These are phyloP conservation scores for Colistium nudipinnis DNA, from an alignment of 2,113 vertebrate genomes.

Conservation along the genomic window DNA sequence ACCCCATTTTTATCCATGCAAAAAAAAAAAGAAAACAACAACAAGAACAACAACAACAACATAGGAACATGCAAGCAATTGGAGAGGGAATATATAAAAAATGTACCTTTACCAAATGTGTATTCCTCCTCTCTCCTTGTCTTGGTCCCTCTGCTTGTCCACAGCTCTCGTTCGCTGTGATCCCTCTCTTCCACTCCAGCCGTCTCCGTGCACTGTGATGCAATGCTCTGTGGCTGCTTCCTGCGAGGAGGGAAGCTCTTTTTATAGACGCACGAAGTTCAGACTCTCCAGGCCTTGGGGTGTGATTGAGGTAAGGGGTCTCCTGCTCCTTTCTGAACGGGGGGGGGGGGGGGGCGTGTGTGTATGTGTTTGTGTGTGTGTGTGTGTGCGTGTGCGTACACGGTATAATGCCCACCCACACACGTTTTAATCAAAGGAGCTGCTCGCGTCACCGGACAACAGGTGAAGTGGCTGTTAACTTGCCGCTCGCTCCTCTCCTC, in stretches of 20 bases:
- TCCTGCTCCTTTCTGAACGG: slow-evolving; percentile 38
- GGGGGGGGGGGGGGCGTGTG: slow-evolving; percentile 31
- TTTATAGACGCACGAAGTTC: slow-evolving; percentile 62
- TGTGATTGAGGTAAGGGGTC: slow-evolving; percentile 63
- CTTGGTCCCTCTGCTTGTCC: slow-evolving; percentile 21
- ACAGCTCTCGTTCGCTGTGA: slow-evolving; percentile 38
- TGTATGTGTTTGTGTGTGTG: slow-evolving; percentile 10
- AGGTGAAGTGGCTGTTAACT: slow-evolving; percentile 33
- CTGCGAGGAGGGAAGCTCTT: slow-evolving; percentile 62
- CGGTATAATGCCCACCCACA: slow-evolving; percentile 46
- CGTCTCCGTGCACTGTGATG: slow-evolving; percentile 36
- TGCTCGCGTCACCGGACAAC: slow-evolving; percentile 37
- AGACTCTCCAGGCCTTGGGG: slow-evolving; percentile 62
- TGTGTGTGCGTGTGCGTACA: not conserved
- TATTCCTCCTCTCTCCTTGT: slow-evolving; percentile 20
- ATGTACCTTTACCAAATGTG: slow-evolving; percentile 56
- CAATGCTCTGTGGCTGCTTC: slow-evolving; percentile 42
- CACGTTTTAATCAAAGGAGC: slow-evolving; percentile 40
- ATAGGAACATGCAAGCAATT: not conserved
- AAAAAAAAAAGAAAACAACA: too few relatives aligned
- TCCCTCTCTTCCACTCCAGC: slow-evolving; percentile 46
- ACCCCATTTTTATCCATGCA: not conserved
- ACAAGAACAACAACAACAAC: not conserved
- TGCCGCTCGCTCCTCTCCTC: too few relatives aligned
- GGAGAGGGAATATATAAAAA: too few relatives aligned